Evolutionary conservation across 2,113 vertebrate genomes (phyloP).

Genomic region (Oncorhynchus masou): DNA sequence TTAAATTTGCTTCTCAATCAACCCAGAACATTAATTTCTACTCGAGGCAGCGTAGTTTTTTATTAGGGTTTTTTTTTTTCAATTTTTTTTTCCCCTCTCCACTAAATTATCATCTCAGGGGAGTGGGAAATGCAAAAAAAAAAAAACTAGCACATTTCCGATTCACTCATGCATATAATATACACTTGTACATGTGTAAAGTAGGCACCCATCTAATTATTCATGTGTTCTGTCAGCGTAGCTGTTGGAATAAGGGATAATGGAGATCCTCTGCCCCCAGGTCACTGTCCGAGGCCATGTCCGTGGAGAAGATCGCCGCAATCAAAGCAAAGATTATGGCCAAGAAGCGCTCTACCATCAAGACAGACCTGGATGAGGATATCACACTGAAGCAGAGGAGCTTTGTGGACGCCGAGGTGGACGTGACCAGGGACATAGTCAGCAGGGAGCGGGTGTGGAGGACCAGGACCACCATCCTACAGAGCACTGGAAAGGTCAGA

Average conservation of each 20-base stretch:
- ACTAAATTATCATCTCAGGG: too few relatives aligned
- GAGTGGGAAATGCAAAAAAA: too few relatives aligned
- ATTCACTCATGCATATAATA: too few relatives aligned
- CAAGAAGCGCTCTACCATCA: conserved; percentile 98
- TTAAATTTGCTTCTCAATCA: too few relatives aligned
- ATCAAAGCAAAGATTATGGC: conserved; percentile 99
- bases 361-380: conserved; percentile 96
- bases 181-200: too few relatives aligned
- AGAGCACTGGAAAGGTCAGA: conserved; percentile 95
- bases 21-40: too few relatives aligned
- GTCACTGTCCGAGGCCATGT: conserved; percentile 98
- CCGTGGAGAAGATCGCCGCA: conserved; percentile 98
- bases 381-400: conserved; percentile 96
- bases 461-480: conserved; percentile 95
- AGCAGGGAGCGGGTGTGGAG: conserved; percentile 97
- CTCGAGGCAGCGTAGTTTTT: too few relatives aligned
- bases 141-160: too few relatives aligned
- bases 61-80: too few relatives aligned
- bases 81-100: too few relatives aligned
- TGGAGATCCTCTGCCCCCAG: conserved; percentile 57
- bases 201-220: too few relatives aligned
- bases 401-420: conserved; percentile 97
- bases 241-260: background rate
- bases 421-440: conserved; percentile 96
- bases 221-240: too few relatives aligned